These are phyloP conservation scores for Drosophila mojavensis DNA, from an alignment of 1,140 invertebrate genomes.

Conservation along the genomic window DNA sequence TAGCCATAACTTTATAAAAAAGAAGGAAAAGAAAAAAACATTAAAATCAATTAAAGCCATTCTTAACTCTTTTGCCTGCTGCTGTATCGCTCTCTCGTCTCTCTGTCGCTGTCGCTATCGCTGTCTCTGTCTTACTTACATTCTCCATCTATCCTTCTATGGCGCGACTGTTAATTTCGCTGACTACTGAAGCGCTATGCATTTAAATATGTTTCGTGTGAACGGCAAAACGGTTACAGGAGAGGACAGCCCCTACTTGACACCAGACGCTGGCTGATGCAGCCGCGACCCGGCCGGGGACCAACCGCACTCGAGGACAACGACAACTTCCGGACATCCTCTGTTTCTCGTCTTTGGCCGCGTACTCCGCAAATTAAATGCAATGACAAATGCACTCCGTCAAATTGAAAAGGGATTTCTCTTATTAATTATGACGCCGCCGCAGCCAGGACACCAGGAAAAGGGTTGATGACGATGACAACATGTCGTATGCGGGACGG, in stretches of 20 bases:
- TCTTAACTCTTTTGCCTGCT: constrained; percentile 37
- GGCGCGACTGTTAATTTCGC: constrained; percentile 3
- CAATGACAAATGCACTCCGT: constrained; percentile 84
- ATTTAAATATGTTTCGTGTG: constrained; percentile 81
- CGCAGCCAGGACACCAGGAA: constrained; percentile 63
- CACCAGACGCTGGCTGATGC: constrained; percentile 56
- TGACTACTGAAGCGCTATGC: constrained; percentile 60
- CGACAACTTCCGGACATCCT: constrained; percentile 67
- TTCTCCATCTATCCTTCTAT: constrained; percentile 11
- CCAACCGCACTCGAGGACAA: constrained; percentile 41
- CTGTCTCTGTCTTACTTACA: constrained; percentile 21
- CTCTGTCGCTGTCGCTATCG: constrained; percentile 12
- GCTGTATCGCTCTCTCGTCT: too few relatives aligned
- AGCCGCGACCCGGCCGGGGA: constrained; percentile 42
- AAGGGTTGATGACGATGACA: constrained; percentile 70
- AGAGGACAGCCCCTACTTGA: constrained; percentile 80
- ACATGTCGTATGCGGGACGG: constrained; percentile 54
- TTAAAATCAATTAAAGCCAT: constrained; percentile 79
- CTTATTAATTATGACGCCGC: constrained; percentile 83
- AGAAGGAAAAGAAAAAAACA: constrained; percentile 43
- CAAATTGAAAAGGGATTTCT: constrained; percentile 84
- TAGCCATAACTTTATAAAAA: constrained; percentile 14
- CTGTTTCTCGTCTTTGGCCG: constrained; percentile 30
- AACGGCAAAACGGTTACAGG: constrained; percentile 74
- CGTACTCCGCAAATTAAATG: constrained; percentile 82